Base-by-base conservation (phyloP, 30 jellyfish, hydroid and myxozoan genomes). In the Rhopilema esculentum region DNA sequence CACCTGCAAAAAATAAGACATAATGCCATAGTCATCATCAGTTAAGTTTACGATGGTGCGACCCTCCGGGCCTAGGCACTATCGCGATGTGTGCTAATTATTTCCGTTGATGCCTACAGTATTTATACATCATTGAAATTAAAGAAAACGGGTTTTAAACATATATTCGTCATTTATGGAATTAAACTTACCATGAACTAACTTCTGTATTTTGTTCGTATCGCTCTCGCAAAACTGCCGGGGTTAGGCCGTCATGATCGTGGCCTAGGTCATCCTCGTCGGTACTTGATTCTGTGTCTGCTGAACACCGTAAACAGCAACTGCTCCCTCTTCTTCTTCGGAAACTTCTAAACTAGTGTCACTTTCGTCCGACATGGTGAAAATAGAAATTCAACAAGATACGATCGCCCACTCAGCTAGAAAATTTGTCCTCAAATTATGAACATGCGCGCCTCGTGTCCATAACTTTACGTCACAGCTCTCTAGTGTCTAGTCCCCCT, bases 311-410 rank as follows among this genome's bases (percentile, higher is more conserved):
- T 63, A 63, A 63, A 63, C 73, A 20, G 73, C 73, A 63, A 63
- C 73, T 63, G 73, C 73, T 17, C 73, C 73, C 73, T 63, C 73
- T 25, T 63, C 73, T 63, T 63, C 73, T 25, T 63, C 73, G 57
- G 57, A 40, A 40, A 40, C 57, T 40, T 40, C 57, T 40, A 40
- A 40, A 12, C 57, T 40, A 40, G 12, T 63, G 73, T 25, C 73
- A 25, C 27, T 63, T 20, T 63, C 30, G 27, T 25, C 30, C 30
- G 30, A 21, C 27, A 63, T 63, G 73, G 30, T 63, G 73, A 63
- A 25, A 7, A 20, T 63, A 2, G 16, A 20, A 20, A 63, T 63
- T 2, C 73, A 2, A 63, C 20, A 63, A 21, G 30, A 63, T 21
- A 63, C 73, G 30, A 20, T 40, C 57, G 57, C 57, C 6, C 6